A percentile compares a stretch with the other conserved stretches of the same genome.
These are phyloP conservation scores for Cavia aperea DNA, from an alignment of 2,113 vertebrate genomes.

Conservation along the genomic window DNA sequence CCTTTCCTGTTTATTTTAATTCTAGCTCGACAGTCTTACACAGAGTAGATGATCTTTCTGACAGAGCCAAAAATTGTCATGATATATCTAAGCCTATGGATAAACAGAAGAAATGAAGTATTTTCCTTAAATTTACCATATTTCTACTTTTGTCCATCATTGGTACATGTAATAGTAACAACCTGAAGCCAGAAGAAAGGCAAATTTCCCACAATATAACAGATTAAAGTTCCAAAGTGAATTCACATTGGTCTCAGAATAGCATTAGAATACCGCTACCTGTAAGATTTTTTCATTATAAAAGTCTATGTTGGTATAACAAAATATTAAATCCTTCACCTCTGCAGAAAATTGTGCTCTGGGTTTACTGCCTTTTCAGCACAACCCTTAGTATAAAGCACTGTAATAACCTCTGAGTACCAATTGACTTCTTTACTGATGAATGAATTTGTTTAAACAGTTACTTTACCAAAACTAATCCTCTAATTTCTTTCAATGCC, in stretches of 20 bases:
- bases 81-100: background rate
- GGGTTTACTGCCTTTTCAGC: background rate
- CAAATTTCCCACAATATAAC: conserved; percentile 22
- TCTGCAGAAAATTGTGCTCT: background rate
- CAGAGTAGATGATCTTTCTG: background rate
- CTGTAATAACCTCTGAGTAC: background rate
- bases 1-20: background rate
- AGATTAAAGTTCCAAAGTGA: conserved; percentile 11
- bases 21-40: background rate
- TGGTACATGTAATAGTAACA: conserved; percentile 17
- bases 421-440: background rate
- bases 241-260: conserved; percentile 24
- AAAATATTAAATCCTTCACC: background rate
- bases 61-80: background rate
- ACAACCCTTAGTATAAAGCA: background rate
- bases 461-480: background rate
- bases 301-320: background rate
- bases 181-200: background rate
- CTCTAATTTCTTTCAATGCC: background rate
- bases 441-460: conserved; percentile 12
- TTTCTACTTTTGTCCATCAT: conserved; percentile 14
- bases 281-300: conserved; percentile 3
- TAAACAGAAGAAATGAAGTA: background rate
- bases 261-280: background rate
- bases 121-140: conserved; percentile 27